These are phyloP conservation scores for Diabrotica balteata DNA, from an alignment of 2,888 invertebrate species.

Conservation along the genomic window DNA sequence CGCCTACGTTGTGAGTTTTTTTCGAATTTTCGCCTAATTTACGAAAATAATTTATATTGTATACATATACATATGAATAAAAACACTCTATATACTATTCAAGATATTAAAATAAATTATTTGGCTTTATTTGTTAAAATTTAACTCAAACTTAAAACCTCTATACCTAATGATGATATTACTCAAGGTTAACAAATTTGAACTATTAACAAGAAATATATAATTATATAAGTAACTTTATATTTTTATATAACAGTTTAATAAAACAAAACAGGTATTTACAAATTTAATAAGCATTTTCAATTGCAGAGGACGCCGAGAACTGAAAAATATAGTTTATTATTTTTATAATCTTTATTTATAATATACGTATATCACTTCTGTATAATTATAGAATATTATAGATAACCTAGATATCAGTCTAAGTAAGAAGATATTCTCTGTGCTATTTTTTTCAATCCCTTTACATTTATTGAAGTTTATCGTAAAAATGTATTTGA, in stretches of 20 bases:
- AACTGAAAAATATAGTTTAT: constrained; percentile 9
- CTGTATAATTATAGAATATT: too few relatives aligned
- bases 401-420: too few relatives aligned
- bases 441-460: too few relatives aligned
- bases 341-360: not conserved
- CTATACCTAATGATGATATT: constrained; percentile 4
- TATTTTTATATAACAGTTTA: constrained; percentile 11
- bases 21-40: too few relatives aligned
- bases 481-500: too few relatives aligned
- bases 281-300: constrained; percentile 10
- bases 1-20: too few relatives aligned
- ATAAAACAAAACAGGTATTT: constrained; percentile 24
- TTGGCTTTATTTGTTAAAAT: not conserved
- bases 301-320: not conserved
- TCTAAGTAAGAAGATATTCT: too few relatives aligned
- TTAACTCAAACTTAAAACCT: not conserved
- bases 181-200: constrained; percentile 18
- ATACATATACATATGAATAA: too few relatives aligned
- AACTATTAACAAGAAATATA: constrained; percentile 19
- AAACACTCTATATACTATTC: not conserved
- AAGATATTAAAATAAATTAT: not conserved
- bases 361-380: not conserved
- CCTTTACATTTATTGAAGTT: too few relatives aligned
- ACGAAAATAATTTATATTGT: too few relatives aligned
- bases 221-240: constrained; percentile 18